Evolutionary conservation across 2,888 invertebrate species (phyloP).

Genomic region (Nebria brevicollis): DNA sequence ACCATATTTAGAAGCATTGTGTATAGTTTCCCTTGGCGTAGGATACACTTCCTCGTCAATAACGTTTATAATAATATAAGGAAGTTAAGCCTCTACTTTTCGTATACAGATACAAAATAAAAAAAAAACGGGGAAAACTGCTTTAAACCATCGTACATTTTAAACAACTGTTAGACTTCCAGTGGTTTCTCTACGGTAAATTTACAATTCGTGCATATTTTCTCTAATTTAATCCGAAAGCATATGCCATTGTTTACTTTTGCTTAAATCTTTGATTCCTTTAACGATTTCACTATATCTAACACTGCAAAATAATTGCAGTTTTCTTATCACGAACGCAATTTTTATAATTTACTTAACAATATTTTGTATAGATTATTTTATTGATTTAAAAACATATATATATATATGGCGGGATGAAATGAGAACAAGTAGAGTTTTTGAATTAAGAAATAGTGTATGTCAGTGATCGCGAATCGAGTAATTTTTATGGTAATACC

Average conservation of each 20-base stretch:
- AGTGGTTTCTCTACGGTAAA: not conserved
- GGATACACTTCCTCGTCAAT: constrained; percentile 35
- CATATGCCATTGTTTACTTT: not conserved
- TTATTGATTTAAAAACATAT: too few species aligned
- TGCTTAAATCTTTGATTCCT: not conserved
- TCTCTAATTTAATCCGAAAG: not conserved
- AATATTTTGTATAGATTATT: too few species aligned
- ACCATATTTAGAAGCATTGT: constrained; percentile 38
- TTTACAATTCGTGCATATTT: not conserved
- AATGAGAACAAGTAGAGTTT: too few species aligned
- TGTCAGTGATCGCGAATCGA: not conserved
- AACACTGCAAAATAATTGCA: not conserved
- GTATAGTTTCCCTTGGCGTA: constrained; percentile 26
- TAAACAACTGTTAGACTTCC: constrained; percentile 35
- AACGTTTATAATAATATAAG: constrained; percentile 24
- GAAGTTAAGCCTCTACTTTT: constrained; percentile 31
- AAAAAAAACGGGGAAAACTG: constrained; percentile 29
- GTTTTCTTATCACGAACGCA: not conserved
- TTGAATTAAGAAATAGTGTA: not conserved
- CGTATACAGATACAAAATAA: not conserved
- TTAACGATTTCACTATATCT: not conserved
- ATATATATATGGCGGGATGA: too few species aligned
- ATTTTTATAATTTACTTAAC: too few species aligned
- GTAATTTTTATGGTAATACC: not conserved
- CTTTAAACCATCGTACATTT: constrained; percentile 37